Evolutionary conservation across 1,140 invertebrate species (phyloP), one percentile per base, ranked within the genome.

Genomic region (Drosophila bifasciata): DNA sequence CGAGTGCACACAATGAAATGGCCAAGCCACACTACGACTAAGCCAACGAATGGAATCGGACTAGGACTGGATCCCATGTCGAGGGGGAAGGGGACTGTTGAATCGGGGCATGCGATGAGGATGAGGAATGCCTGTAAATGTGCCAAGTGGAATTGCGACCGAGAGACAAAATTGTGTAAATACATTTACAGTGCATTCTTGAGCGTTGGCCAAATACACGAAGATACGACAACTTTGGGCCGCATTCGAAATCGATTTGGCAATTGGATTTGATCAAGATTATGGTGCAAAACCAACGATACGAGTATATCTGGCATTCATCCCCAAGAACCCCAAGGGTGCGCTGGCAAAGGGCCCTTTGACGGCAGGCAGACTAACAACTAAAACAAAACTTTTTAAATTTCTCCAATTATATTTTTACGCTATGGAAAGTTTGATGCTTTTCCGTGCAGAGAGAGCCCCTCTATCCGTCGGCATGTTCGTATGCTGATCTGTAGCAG

Each of bases 331-430:
- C n/a, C 9, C 21, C 28, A 48, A 3, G 7, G 15, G 28, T 13
- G 48, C 15, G 17, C 28, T 19, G 43, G 43, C n/a, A 15, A 1
- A 55, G 45, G 43, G 51, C 50, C 48, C 71, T 73, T 51, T 59
- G 72, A 66, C 53, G 52, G 43, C n/a, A 32, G 52, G 43, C n/a
- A 32, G 25, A 51, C 59, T 32, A 9, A 43, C 43, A 72, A 66
- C 56, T 61, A 71, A 58, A 63, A 61, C 61, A 74, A 74, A 83
- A 83, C 58, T 86, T 86, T 81, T 52, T 44, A 70, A 86, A 78
- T 71, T 86, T 88, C 70, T 75, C 83, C 84, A 86, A 86, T 86
- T 86, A 86, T 88, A 88, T 86, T 86, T 86, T 86, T 88, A 86
- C 83, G 83, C 83, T 88, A 76, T 88, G 70, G 77, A 85, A 80